Evolutionary conservation across 2,113 vertebrate species (phyloP), one percentile per base, ranked within the genome.

Genomic region (Albula goreensis): DNA sequence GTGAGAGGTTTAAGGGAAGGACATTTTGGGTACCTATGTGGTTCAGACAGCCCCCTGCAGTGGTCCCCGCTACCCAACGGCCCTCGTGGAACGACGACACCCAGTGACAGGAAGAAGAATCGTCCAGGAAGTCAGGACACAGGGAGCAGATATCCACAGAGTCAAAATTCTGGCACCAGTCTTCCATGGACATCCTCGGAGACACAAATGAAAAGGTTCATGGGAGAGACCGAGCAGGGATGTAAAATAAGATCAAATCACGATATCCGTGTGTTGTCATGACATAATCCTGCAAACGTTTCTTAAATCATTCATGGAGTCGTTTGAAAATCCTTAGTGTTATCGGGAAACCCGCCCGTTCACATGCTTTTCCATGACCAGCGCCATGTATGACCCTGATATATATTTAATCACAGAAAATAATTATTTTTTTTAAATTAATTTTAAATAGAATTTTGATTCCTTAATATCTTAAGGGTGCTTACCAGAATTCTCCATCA

Each of bases 401-500:
- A 41, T 41, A 41, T 1, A 41, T 41, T 41, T 41, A 41, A 41
- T 41, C 31, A 41, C 31, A 41, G 31, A 41, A 41, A 41, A 41
- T 0, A 41, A 41, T 1, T 41, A 1, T 1, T 41, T 41, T 0
- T 41, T 41, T 41, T 1, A 41, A 41, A 41, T 41, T 41, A 41
- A 41, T 41, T 41, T 41, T 41, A 41, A 0, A 41, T 41, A 41
- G 31, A 41, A 41, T 41, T 31, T 52, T 49, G 81, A 52, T 17
- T 63, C 31, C 10, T 51, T 13, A n/a, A 25, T 60, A 48, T 52
- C 22, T 19, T 56, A 22, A 12, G 48, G 52, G 81, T 25, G 49
- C 17, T 89, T 90, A 96, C 95, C 95, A 96, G 87, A 96, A 96
- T 86, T 96, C 94, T 11, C 95, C 94, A 86, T 96, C 89, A 0